Percentiles rank a stretch among this genome's conserved stretches.
Conservation (phyloP, 2,888 invertebrate species). For the Limnephilus lunatus region DNA sequence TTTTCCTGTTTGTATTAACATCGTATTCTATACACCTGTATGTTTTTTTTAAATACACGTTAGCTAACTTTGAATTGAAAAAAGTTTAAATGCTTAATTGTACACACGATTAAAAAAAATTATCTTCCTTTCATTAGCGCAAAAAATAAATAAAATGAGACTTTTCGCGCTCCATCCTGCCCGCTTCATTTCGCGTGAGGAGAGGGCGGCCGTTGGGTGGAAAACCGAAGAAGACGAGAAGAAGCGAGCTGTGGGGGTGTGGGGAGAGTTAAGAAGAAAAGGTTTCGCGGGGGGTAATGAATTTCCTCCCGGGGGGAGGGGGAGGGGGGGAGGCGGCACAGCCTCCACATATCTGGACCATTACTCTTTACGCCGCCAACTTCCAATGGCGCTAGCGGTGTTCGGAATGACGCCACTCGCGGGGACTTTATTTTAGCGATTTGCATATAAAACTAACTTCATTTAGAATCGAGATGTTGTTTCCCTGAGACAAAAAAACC, state of each 20-base stretch:
- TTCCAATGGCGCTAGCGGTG: constrained; percentile 57
- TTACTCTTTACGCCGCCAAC: constrained; percentile 60
- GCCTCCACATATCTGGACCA: constrained; percentile 63
- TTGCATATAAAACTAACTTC: constrained; percentile 58
- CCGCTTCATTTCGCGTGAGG: constrained; percentile 20
- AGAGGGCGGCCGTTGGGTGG: not conserved
- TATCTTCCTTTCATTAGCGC: not conserved
- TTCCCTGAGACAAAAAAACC: not conserved
- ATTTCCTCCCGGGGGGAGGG: constrained; percentile 62
- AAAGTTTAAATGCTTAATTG: too few species aligned
- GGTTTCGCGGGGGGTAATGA: constrained; percentile 65
- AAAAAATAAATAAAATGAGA: not conserved
- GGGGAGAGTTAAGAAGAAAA: constrained; percentile 56
- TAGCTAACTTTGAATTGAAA: too few species aligned
- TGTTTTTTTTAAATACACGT: too few species aligned
- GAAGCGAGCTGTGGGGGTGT: constrained; percentile 23
- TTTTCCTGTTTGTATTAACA: not conserved
- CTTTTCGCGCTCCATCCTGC: not conserved
- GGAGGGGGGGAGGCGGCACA: constrained; percentile 50
- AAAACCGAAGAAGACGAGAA: constrained; percentile 38
- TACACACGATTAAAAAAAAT: not conserved
- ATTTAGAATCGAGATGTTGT: constrained; percentile 47
- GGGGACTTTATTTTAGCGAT: constrained; percentile 58
- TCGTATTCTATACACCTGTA: too few species aligned
- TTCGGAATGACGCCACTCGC: constrained; percentile 54